Percentiles rank a stretch among this genome's conserved stretches.
Evolutionary conservation across 2,888 invertebrate genomes (phyloP).

Genomic region (Lepidocyrtinus sp.): DNA sequence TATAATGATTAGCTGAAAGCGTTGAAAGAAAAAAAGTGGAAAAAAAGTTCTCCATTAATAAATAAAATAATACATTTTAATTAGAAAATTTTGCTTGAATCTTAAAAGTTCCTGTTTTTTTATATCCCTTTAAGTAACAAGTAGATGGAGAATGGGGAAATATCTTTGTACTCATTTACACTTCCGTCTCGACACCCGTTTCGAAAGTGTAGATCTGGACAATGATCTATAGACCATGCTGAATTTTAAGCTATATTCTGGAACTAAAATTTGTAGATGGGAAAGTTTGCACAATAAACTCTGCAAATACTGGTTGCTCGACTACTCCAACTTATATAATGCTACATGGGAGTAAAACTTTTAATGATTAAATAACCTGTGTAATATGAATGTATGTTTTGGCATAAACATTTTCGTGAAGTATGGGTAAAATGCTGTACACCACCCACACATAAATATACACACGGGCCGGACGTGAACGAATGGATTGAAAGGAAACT

Average conservation of each 20-base stretch:
- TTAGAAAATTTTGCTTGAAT: not conserved
- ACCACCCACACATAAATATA: not conserved
- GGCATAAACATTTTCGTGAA: not conserved
- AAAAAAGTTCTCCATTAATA: not conserved
- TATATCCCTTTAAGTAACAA: no score
- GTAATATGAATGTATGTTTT: not conserved
- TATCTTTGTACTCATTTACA: no score
- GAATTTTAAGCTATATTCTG: no score
- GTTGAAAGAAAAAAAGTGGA: no score
- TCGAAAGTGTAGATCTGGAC: no score
- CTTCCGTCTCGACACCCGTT: no score
- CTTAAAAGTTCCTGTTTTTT: not conserved
- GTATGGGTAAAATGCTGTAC: not conserved
- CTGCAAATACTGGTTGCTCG: not conserved
- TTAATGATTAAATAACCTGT: no score
- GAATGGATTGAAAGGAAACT: not conserved
- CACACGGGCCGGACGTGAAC: not conserved
- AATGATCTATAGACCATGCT: no score
- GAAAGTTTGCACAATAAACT: not conserved
- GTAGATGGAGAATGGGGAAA: no score
- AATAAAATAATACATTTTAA: not conserved
- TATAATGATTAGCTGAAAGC: no score
- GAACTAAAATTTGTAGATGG: no score
- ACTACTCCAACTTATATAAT: not conserved
- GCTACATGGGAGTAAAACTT: no score